phyloP scores from a whole-genome alignment of 2,797 vertebrate genomes.

The Holocentrus rufus region DNA sequence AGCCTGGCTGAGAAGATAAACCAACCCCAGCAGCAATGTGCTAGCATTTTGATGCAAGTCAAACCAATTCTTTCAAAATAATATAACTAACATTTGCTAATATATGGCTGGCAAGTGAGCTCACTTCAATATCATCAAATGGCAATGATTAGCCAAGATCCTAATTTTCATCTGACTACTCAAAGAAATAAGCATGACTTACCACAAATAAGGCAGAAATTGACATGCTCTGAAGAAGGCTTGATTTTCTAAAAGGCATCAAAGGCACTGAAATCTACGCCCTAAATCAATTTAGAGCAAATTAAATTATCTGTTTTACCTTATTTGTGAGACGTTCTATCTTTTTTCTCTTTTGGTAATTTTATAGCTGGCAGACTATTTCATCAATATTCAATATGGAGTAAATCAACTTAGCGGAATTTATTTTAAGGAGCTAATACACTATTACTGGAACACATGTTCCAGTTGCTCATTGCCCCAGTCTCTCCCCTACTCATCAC shows the following conservation, averaged over 20 bases:
- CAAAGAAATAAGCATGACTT: not conserved
- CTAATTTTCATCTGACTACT: not conserved
- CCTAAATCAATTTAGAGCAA: not conserved
- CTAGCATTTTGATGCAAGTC: not conserved
- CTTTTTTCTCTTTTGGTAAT: not conserved
- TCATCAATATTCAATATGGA: not conserved
- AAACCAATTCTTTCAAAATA: not conserved
- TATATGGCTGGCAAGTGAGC: not conserved
- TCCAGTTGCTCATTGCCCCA: not conserved
- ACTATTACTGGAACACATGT: slow-evolving; percentile 1
- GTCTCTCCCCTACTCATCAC: slow-evolving; percentile 19
- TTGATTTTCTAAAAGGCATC: not conserved
- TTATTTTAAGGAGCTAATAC: not conserved
- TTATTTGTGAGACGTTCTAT: not conserved
- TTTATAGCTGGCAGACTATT: not conserved
- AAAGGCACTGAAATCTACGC: not conserved
- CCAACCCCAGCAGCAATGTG: too few relatives aligned
- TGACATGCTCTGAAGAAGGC: not conserved
- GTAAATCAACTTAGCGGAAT: not conserved
- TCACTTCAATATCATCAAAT: not conserved
- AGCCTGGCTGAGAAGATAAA: not conserved
- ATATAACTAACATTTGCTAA: not conserved
- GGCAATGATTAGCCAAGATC: not conserved
- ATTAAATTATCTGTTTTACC: not conserved
- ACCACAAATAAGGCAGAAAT: not conserved